Evolutionary conservation across 92 coral and sea anemone species (phyloP), one percentile per base, ranked within the genome.

Genomic region (Nematostella vectensis): DNA sequence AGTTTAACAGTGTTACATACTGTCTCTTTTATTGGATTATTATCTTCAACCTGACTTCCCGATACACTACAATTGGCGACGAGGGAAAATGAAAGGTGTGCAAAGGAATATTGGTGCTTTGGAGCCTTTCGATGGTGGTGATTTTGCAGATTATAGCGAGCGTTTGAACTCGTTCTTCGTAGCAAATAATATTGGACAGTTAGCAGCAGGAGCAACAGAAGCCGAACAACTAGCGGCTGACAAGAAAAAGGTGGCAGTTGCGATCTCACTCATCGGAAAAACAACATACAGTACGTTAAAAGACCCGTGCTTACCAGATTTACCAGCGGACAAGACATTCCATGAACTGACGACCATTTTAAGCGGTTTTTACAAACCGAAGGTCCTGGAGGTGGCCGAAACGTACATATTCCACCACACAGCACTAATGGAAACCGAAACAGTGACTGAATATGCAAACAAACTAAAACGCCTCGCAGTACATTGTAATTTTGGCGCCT

Each of bases 401-500:
- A n/a, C n/a, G n/a, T n/a, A n/a, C n/a, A n/a, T n/a, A n/a, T n/a
- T 56, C 25, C 62, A 56, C 25, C 21, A 31, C 13, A 33, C 47
- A 20, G 39, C 20, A 2, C 62, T 33, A 56, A 21, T 1, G 6
- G 62, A 56, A 29, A 56, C n/a, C n/a, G n/a, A n/a, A n/a, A n/a
- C n/a, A n/a, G n/a, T n/a, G n/a, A 56, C 54, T 28, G 45, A 56
- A 36, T 72, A 49, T 47, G 52, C 47, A 26, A 55, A 63, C 31
- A 61, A 58, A 26, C 24, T 71, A 21, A 71, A 71, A 56, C 44
- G 53, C 54, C 47, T 65, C 22, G 42, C 73, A 11, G 48, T 58
- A 27, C 61, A 48, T 16, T 73, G 51, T 19, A 45, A 45, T 17
- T 45, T 45, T 45, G 51, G 51, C 9, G 17, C 51, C 23, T 45